Evolutionary conservation across 2,888 invertebrate genomes (phyloP).

Genomic region (Drosophila algonquin): DNA sequence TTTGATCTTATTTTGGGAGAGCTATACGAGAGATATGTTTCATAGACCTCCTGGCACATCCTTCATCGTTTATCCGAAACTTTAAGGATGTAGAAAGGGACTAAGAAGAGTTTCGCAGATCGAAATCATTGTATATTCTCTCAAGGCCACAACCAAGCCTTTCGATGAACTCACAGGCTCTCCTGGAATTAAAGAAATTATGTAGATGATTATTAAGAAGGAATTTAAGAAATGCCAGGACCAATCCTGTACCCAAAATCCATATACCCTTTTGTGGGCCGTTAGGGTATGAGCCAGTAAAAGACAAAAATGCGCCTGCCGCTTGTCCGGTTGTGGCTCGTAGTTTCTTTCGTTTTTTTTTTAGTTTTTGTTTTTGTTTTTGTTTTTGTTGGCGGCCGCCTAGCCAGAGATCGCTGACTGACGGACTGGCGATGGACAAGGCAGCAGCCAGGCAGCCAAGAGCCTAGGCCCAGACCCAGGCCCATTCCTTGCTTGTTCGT

Average conservation of each 20-base stretch:
- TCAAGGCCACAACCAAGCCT: no score
- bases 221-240: not conserved
- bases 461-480: conserved; percentile 53
- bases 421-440: conserved; percentile 66
- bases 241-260: not conserved
- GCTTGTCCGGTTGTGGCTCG: conserved; percentile 47
- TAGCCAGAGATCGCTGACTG: conserved; percentile 33
- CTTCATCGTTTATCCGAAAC: not conserved
- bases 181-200: no score
- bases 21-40: not conserved
- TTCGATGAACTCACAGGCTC: no score
- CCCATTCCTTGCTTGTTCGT: conserved; percentile 28
- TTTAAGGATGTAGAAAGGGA: not conserved
- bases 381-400: not conserved
- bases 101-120: not conserved
- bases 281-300: not conserved
- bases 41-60: not conserved
- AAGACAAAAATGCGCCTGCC: conserved; percentile 57
- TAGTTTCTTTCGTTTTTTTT: conserved; percentile 31
- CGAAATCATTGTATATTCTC: not conserved
- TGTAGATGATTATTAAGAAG: not conserved
- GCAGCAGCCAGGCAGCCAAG: conserved; percentile 19
- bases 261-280: not conserved
- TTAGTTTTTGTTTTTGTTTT: conserved; percentile 22
- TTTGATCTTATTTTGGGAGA: not conserved